Evolutionary conservation across 2,113 vertebrate genomes (phyloP), one percentile per base, ranked within the genome.

Genomic region (Arenaria interpres): DNA sequence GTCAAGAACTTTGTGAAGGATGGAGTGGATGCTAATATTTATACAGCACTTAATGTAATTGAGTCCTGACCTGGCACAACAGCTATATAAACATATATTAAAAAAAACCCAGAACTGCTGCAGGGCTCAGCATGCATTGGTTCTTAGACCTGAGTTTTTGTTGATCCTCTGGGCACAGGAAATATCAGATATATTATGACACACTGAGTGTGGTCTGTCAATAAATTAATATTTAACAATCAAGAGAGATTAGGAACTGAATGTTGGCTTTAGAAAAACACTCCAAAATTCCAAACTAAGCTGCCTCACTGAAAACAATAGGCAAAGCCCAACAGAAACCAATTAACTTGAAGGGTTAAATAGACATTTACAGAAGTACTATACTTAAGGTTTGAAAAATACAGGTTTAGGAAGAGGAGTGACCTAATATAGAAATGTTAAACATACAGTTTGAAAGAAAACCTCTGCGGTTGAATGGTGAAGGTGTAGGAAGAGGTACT

Each of bases 161-260:
- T 41, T 94, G 30, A 48, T 84, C 33, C 22, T 96, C 64, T 92
- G 60, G 63, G 64, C 63, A 92, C 79, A 95, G 96, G 90, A 96
- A 96, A 88, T 95, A 93, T 84, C 64, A 78, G 59, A 46, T 84
- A 39, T 77, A 77, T 73, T 85, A 89, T 83, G 59, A 87, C 68
- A 87, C n/a, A 17, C 4, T 51, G 43, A 94, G 72, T 93, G 86
- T 93, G 90, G 73, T 90, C 83, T 92, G 80, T 87, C 95, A 92
- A 80, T 90, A 95, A 96, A 97, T 92, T 96, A 96, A 96, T 95
- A 90, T 96, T 97, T 97, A 96, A 95, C 92, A 86, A 92, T 90
- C 56, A 68, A 78, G 57, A 85, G 81, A 93, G 92, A 90, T 96
- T 87, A 96, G 69, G 68, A 85, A 85, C 51, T 78, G 60, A 95